Base-by-base conservation (phyloP, 2,797 vertebrate species). In the Clamator glandarius region DNA sequence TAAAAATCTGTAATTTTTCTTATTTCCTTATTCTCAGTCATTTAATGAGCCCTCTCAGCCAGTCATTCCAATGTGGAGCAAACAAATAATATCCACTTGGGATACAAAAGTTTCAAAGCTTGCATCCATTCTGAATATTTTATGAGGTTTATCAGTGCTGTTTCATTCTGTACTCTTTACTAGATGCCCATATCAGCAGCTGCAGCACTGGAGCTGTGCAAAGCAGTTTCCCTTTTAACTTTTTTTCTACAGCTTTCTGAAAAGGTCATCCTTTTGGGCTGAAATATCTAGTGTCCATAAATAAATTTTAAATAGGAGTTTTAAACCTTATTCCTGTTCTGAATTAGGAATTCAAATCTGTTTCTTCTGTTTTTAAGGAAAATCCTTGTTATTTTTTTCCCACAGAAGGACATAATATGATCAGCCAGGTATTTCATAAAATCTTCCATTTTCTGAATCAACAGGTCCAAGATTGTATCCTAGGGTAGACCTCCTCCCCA, bases 191-290 rank as follows among this genome's bases (percentile, higher is more conserved):
- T 31, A 84, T 16, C 50, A 89, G 84, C 86, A 92, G 68, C n/a
- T 89, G 51, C 58, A 92, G 57, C 67, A 67, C 85, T 81, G 75
- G 51, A 93, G 51, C 69, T 66, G 31, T 72, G 76, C 58, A 88
- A 84, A 92, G 51, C 59, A 62, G 16, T 78, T 95, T 93, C 12
- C 23, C 24, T 81, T 94, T 90, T 68, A 92, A 92, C 35, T 89
- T 93, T 62, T 72, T 72, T 41, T 33, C 19, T 39, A 26, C 35
- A 62, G 73, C 36, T 89, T 89, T 87, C 62, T 73, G 73, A 55
- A 89, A 94, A 83, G 51, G 21, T 72, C 28, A 62, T 74, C 35
- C 35, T 92, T 85, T 72, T 15, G 55, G 51, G 25, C n/a, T 93
- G 73, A 69, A 79, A 62, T 81, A 75, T 81, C 33, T 57, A 35